A percentile compares a stretch with the other conserved stretches of the same genome.
These are phyloP conservation scores for Siphamia tubifer DNA, from an alignment of 2,113 vertebrate genomes.

Conservation along the genomic window DNA sequence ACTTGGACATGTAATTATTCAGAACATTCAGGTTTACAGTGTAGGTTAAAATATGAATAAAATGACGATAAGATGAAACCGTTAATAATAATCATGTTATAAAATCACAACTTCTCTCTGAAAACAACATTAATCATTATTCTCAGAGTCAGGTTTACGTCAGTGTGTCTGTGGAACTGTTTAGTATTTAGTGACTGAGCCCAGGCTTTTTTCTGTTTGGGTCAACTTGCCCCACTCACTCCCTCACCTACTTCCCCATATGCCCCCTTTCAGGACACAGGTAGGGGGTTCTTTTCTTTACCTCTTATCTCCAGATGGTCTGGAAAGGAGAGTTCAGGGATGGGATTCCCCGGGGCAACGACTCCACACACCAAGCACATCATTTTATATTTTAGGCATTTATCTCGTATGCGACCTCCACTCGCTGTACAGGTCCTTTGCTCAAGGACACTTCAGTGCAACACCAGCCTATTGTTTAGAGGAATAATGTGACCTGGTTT, in stretches of 20 bases:
- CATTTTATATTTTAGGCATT: constrained; percentile 54
- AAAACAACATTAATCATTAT: too few species aligned
- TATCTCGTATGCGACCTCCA: constrained; percentile 38
- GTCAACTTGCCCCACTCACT: not conserved
- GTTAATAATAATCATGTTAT: too few species aligned
- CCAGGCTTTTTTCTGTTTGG: not conserved
- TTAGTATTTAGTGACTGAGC: constrained; percentile 7
- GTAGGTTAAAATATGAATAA: too few species aligned
- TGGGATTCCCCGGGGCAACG: constrained; percentile 42
- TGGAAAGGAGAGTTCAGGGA: constrained; percentile 42
- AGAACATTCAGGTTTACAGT: too few species aligned
- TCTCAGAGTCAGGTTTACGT: too few species aligned
- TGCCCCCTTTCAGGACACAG: constrained; percentile 37
- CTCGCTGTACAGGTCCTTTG: constrained; percentile 23
- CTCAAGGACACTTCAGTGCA: constrained; percentile 51
- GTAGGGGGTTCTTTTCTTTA: constrained; percentile 25
- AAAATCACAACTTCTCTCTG: too few species aligned
- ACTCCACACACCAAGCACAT: constrained; percentile 38
- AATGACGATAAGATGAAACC: too few species aligned
- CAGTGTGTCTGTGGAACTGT: not conserved
- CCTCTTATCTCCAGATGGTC: constrained; percentile 64
- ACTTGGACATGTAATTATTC: too few species aligned
- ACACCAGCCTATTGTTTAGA: not conserved
- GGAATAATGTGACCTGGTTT: constrained; percentile 35
- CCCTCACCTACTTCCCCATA: constrained; percentile 8